A percentile compares a stretch with the other conserved stretches of the same genome.
These are phyloP conservation scores for Abscondita cerata DNA, from an alignment of 2,888 invertebrate species.

Conservation along the genomic window DNA sequence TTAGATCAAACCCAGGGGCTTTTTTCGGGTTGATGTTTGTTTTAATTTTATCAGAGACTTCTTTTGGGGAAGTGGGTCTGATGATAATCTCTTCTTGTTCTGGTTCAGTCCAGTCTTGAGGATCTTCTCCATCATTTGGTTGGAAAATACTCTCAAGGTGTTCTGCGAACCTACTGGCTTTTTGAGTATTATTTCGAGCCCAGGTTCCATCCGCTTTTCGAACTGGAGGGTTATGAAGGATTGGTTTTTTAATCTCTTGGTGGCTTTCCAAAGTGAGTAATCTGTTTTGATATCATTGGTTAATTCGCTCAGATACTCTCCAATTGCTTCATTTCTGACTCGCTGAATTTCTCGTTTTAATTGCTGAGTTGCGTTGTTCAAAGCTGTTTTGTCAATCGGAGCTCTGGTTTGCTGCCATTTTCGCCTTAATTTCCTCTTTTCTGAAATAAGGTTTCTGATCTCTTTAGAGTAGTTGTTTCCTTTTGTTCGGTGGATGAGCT, in stretches of 20 bases:
- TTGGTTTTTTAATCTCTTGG: slow-evolving; percentile 11
- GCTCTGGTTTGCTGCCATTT: slow-evolving; percentile 14
- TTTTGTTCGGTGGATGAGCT: not conserved
- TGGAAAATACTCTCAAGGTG: not conserved
- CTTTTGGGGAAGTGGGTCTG: slow-evolving; percentile 10
- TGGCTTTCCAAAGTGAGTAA: not conserved
- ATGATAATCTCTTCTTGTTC: slow-evolving; percentile 8
- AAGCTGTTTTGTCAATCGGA: slow-evolving; percentile 10
- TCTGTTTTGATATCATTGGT: not conserved
- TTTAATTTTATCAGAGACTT: slow-evolving; percentile 18
- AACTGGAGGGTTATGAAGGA: not conserved
- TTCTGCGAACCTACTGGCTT: not conserved
- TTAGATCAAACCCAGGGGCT: slow-evolving; percentile 15
- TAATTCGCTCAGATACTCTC: slow-evolving; percentile 12
- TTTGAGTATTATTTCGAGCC: not conserved
- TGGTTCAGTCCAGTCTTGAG: slow-evolving; percentile 8
- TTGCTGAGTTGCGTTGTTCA: slow-evolving; percentile 14
- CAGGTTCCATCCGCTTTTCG: not conserved
- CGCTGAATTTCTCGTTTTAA: slow-evolving; percentile 10
- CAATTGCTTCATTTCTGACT: slow-evolving; percentile 14
- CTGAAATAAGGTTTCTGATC: not conserved
- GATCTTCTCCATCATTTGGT: slow-evolving; percentile 14
- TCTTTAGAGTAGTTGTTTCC: slow-evolving; percentile 1
- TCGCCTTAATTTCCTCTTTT: not conserved
- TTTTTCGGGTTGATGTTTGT: not conserved